Evolutionary conservation across 1,140 invertebrate genomes (phyloP), one percentile per base, ranked within the genome.

Genomic region (Coelopa frigida): DNA sequence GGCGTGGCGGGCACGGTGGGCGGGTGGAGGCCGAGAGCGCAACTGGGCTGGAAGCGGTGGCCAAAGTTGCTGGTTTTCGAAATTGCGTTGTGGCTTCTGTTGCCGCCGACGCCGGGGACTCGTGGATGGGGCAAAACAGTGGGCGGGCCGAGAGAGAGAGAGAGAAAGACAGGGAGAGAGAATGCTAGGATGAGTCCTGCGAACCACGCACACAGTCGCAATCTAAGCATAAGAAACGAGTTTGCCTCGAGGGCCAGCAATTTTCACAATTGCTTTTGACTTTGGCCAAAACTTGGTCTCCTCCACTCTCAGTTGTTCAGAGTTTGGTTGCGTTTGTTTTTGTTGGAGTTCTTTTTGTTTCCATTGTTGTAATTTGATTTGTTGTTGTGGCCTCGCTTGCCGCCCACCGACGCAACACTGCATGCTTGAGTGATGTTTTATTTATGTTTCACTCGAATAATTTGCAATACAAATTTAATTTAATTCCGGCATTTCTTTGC

Each of bases 201-300:
- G 14, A 40, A 22, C 29, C 38, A 22, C 24, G 24, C 38, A 40
- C 10, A 26, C 20, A 22, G 38, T 26, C 38, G 11, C 14, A 40
- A 26, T 26, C 43, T 29, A 22, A 33, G 43, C 43, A 44, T 44
- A 44, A 44, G 31, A 29, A 44, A 44, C 36, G 43, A 44, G 31
- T 36, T 44, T 44, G 43, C 36, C 43, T 44, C 36, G 43, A 14
- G 43, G 43, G 38, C 29, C 38, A 40, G 14, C 38, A 20, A 26
- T 26, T 26, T 40, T 14, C 38, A n/a, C n/a, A n/a, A n/a, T n/a
- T n/a, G n/a, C n/a, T n/a, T n/a, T n/a, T n/a, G n/a, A n/a, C 38
- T 17, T 40, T 40, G 38, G 27, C 22, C 38, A 15, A 15, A 12
- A 26, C 22, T n/a, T 10, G n/a, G 2, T 15, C 8, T 20, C 5